These are phyloP conservation scores for Leptinotarsa lineolata DNA, from an alignment of 1,140 invertebrate species.

Conservation along the genomic window DNA sequence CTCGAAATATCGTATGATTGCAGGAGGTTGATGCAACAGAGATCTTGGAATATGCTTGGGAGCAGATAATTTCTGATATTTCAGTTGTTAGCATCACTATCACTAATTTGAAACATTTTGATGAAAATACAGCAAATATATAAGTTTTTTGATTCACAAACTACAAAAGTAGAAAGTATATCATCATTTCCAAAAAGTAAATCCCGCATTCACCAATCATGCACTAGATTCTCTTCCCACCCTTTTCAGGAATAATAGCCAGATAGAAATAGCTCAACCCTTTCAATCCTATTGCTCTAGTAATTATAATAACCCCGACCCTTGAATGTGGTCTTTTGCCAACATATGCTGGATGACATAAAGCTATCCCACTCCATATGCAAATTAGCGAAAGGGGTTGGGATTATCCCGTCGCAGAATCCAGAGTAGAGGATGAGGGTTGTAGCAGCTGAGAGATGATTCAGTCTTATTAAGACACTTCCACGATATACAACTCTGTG, in stretches of 20 bases:
- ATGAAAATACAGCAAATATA: too few species aligned
- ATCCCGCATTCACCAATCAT: conserved; percentile 5
- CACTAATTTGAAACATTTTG: too few species aligned
- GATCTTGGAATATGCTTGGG: too few species aligned
- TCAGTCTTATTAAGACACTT: conserved; percentile 22
- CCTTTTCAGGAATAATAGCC: neutral
- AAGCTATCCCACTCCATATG: conserved; percentile 3
- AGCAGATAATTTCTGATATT: too few species aligned
- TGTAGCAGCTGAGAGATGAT: neutral
- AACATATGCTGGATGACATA: neutral
- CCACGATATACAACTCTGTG: neutral
- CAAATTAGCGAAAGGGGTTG: conserved; percentile 19
- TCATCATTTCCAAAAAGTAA: neutral
- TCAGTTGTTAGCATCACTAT: too few species aligned
- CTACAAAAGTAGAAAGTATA: neutral
- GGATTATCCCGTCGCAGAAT: neutral
- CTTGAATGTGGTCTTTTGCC: conserved; percentile 2
- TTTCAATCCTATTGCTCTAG: conserved; percentile 27
- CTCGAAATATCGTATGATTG: too few species aligned
- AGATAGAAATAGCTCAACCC: conserved; percentile 9
- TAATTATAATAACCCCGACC: neutral
- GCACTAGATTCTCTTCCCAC: neutral
- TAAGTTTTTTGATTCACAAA: too few species aligned
- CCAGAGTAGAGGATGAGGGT: conserved; percentile 12
- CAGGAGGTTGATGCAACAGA: too few species aligned